Percentiles rank a stretch among this genome's conserved stretches.
These are phyloP conservation scores for Caenorhabditis macrosperma DNA, from an alignment of 2,888 invertebrate genomes.

Conservation along the genomic window DNA sequence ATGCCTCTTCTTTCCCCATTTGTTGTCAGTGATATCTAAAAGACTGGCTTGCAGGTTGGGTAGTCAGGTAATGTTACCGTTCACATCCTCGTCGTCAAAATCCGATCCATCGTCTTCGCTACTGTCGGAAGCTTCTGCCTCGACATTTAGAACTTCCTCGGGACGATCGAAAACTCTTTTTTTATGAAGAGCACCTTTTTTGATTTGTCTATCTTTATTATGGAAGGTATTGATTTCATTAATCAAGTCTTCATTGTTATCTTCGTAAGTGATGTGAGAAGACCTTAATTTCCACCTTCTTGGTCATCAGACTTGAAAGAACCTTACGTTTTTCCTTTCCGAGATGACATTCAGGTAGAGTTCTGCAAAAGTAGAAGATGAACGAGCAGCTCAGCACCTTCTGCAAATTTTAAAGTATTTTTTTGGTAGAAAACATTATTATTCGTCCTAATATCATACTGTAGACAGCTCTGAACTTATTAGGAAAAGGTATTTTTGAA, in stretches of 20 bases:
- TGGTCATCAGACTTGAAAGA: not conserved
- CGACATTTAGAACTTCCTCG: slow-evolving; percentile 73
- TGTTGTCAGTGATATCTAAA: slow-evolving; percentile 74
- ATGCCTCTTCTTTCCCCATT: slow-evolving; percentile 81
- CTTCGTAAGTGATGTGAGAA: slow-evolving; percentile 62
- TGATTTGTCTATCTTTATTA: slow-evolving; percentile 60
- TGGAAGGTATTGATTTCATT: slow-evolving; percentile 76
- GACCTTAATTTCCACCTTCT: slow-evolving; percentile 42
- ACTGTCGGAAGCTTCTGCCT: slow-evolving; percentile 68
- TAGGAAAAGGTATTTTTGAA: not conserved
- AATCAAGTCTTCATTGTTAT: slow-evolving; percentile 71
- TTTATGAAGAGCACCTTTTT: slow-evolving; percentile 22
- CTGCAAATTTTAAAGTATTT: no score
- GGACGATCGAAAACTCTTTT: slow-evolving; percentile 31
- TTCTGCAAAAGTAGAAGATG: slow-evolving; percentile 10
- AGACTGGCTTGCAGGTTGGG: not conserved
- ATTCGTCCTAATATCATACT: no score
- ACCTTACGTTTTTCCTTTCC: slow-evolving; percentile 44
- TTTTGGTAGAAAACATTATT: no score
- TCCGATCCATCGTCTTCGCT: slow-evolving; percentile 65
- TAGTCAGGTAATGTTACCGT: slow-evolving; percentile 15
- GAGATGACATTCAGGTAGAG: slow-evolving; percentile 13
- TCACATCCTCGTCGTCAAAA: slow-evolving; percentile 62
- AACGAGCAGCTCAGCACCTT: no score
- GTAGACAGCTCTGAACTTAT: not conserved